A percentile compares a stretch with the other conserved stretches of the same genome.
These are phyloP conservation scores for Zaprionus ghesquierei DNA, from an alignment of 1,140 invertebrate species.

Conservation along the genomic window DNA sequence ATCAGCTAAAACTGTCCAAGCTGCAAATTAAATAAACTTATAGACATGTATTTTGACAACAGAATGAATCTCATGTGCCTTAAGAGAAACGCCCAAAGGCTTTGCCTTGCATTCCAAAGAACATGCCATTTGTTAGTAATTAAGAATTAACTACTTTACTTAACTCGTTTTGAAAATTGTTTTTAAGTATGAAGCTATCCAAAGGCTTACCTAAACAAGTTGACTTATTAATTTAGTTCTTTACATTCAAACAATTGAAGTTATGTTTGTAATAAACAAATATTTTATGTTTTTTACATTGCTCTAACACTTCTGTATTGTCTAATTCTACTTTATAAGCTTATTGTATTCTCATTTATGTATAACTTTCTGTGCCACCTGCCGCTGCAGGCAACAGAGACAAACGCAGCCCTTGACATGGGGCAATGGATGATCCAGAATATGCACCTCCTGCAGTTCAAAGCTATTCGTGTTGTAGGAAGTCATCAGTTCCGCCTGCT, in stretches of 20 bases:
- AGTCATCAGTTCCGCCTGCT: constrained; percentile 37
- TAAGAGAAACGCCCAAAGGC: not conserved
- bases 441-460: constrained; percentile 50
- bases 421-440: constrained; percentile 31
- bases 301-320: not conserved
- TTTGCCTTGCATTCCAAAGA: not conserved
- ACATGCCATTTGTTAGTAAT: not conserved
- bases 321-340: not conserved
- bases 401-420: constrained; percentile 52
- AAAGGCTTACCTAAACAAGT: too few species aligned
- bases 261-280: not conserved
- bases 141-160: not conserved
- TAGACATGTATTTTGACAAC: not conserved
- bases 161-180: not conserved
- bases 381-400: constrained; percentile 48
- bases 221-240: not conserved
- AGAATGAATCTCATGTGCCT: not conserved
- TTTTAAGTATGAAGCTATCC: not conserved
- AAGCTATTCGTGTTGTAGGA: constrained; percentile 36
- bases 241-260: not conserved
- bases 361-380: constrained; percentile 42
- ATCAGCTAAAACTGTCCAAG: constrained; percentile 48
- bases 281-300: not conserved
- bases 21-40: constrained; percentile 19
- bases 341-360: constrained; percentile 9